Conservation (phyloP, 2,113 vertebrate genomes). For the Polypterus senegalus region DNA sequence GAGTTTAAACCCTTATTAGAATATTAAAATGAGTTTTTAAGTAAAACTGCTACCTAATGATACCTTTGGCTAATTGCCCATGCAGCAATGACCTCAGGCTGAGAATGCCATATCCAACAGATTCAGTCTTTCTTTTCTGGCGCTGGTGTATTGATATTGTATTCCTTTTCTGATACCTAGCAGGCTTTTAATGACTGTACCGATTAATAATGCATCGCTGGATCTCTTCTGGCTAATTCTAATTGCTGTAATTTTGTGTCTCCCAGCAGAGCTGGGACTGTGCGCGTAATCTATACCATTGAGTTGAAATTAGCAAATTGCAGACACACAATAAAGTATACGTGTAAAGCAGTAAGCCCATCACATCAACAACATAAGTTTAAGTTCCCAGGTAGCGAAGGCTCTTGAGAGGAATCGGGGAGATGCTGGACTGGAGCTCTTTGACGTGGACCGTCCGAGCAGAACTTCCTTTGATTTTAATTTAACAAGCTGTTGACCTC, state of each 20-base stretch:
- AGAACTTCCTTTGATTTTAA: too few species aligned
- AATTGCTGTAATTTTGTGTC: constrained; percentile 45
- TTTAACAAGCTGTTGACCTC: too few species aligned
- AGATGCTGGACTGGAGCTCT: too few species aligned
- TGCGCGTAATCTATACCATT: constrained; percentile 32
- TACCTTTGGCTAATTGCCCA: constrained; percentile 32
- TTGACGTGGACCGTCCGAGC: too few species aligned
- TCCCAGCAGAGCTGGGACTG: constrained; percentile 32
- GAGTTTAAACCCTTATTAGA: constrained; percentile 4
- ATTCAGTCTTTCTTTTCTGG: constrained; percentile 30
- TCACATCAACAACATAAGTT: constrained; percentile 28
- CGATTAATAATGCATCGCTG: constrained; percentile 52
- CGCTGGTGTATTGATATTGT: constrained; percentile 46
- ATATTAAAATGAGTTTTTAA: constrained; percentile 12
- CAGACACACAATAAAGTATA: constrained; percentile 19
- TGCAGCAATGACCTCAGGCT: constrained; percentile 36
- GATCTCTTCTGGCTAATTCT: constrained; percentile 40
- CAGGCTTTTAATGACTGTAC: constrained; percentile 51
- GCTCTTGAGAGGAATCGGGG: constrained; percentile 9
- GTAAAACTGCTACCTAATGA: constrained; percentile 12
- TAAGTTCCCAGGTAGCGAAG: constrained; percentile 24
- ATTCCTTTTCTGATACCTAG: constrained; percentile 40
- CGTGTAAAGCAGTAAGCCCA: constrained; percentile 1
- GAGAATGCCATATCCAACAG: constrained; percentile 23
- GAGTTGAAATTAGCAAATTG: constrained; percentile 19